A percentile compares a stretch with the other conserved stretches of the same genome.
phyloP scores from a whole-genome alignment of 2,113 vertebrate genomes.

The Sorex fumeus region DNA sequence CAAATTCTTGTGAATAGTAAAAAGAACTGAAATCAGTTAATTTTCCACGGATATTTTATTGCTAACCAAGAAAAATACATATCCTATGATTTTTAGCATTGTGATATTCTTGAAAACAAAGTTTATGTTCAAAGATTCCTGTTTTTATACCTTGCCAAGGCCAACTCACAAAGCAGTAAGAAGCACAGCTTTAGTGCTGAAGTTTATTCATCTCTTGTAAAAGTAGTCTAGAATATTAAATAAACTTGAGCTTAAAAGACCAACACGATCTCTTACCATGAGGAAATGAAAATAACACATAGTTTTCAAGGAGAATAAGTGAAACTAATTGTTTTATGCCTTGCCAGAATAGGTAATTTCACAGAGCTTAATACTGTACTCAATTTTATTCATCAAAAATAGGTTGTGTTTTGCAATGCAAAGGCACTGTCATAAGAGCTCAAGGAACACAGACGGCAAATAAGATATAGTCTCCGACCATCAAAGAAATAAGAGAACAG shows the following conservation, averaged over 20 bases:
- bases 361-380: neutral
- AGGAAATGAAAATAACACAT: constrained; percentile 38
- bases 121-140: neutral
- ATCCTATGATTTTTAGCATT: constrained; percentile 46
- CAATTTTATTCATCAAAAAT: neutral
- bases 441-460: neutral
- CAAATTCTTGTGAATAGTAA: constrained; percentile 1
- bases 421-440: neutral
- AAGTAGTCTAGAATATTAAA: constrained; percentile 68
- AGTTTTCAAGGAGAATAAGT: constrained; percentile 16
- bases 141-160: constrained; percentile 35
- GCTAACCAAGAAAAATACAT: constrained; percentile 40
- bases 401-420: neutral
- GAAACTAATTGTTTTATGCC: constrained; percentile 16
- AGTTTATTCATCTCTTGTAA: constrained; percentile 15
- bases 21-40: constrained; percentile 29
- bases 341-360: constrained; percentile 10
- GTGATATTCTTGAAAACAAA: constrained; percentile 59
- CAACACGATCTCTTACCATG: constrained; percentile 45
- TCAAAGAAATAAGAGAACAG: neutral
- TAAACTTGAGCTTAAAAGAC: constrained; percentile 53
- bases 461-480: neutral
- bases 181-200: constrained; percentile 6
- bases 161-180: constrained; percentile 6
- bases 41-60: constrained; percentile 28